A percentile compares a stretch with the other conserved stretches of the same genome.
Conservation (phyloP, 2,113 vertebrate genomes). For the Ibidorhyncha struthersii region DNA sequence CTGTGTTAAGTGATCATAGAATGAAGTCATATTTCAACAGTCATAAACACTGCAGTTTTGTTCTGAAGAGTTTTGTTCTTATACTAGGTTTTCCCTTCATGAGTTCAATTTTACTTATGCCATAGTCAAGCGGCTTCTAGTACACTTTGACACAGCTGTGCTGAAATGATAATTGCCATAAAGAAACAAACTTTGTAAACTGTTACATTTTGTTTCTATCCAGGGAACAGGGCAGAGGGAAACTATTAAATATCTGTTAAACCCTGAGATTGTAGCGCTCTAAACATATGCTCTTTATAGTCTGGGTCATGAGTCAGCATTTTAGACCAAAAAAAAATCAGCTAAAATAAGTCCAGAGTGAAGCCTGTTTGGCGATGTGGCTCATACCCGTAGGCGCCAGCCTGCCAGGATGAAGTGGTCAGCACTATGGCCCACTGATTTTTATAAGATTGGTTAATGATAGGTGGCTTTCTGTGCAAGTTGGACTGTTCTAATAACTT, state of each 20-base stretch:
- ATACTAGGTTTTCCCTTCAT: too few relatives aligned
- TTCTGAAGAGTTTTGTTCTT: too few relatives aligned
- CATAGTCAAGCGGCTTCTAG: too few relatives aligned
- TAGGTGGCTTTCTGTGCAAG: not conserved
- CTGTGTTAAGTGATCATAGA: too few relatives aligned
- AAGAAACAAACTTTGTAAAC: not conserved
- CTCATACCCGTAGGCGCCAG: rapidly evolving
- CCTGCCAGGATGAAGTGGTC: not conserved
- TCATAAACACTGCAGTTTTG: too few relatives aligned
- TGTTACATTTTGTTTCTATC: not conserved
- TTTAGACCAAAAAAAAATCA: not conserved
- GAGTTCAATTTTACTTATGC: too few relatives aligned
- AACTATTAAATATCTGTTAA: not conserved
- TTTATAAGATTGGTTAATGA: not conserved
- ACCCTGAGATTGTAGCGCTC: not conserved
- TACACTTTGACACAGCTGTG: not conserved
- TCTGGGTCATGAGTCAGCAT: not conserved
- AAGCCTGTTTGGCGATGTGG: not conserved
- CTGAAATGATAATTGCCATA: not conserved
- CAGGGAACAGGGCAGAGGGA: not conserved
- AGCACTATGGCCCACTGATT: not conserved
- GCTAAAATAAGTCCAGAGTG: not conserved
- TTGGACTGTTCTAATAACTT: not conserved
- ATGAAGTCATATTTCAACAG: too few relatives aligned
- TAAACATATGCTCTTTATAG: not conserved